Base-by-base conservation (phyloP, 2,797 vertebrate genomes). In the Amazona finschi region DNA sequence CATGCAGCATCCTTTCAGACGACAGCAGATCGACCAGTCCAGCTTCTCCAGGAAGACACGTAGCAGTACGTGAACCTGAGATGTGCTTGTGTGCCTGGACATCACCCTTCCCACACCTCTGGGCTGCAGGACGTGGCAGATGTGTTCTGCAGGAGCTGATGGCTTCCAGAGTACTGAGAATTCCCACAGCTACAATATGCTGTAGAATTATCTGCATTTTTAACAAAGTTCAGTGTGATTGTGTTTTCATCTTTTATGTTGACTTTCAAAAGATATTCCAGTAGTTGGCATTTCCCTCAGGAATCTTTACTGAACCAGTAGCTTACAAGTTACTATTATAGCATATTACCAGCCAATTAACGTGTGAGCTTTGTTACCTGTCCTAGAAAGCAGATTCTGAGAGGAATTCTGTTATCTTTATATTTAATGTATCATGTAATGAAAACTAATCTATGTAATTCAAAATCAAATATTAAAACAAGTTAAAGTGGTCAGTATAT, bases 401-500 rank as follows among this genome's bases (percentile, higher is more conserved):
- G 80, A 93, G 46, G 24, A 61, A 65, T 73, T 81, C 27, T 93
- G 92, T 86, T 91, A 89, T 76, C 67, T 61, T 89, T 84, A 55
- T 74, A 89, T 86, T 82, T 94, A 86, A 71, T 79, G 52, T 94
- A 66, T 95, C 41, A 3, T 86, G 64, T 88, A 94, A 94, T 91
- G 87, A 88, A 96, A 96, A 95, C 61, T 94, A 87, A 96, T 95
- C 74, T 90, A 43, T 85, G 64, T 90, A 89, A 78, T 93, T 94
- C 88, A 94, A 85, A 93, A 94, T 90, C 81, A 92, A 80, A 94
- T 89, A 92, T 69, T 91, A 94, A 91, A 96, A 90, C 85, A 91
- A 94, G 94, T 87, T 91, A 93, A 90, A 94, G 87, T 86, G 93
- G 85, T 96, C 84, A 93, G 93, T 62, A 93, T 96, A 93, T 92